Conservation (phyloP, 2,888 invertebrate species). For the Pterostichus madidus region DNA sequence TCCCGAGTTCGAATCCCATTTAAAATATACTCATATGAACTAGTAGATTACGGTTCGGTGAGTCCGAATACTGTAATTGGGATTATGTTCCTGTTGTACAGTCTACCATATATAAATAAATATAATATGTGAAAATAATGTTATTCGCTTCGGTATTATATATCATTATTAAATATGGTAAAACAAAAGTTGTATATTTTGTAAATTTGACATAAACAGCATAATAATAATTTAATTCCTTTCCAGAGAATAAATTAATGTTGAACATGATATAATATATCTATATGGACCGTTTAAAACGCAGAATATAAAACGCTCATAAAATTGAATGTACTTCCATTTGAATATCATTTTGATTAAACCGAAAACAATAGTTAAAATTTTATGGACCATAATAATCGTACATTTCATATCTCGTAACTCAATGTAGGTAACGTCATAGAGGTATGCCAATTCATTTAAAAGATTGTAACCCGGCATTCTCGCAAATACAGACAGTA, state of each 20-base stretch:
- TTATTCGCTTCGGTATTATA: no score
- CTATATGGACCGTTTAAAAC: conserved; percentile 26
- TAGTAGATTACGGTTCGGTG: no score
- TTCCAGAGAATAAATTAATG: conserved; percentile 26
- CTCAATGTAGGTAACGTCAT: conserved; percentile 23
- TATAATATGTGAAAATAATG: no score
- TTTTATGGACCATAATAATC: conserved; percentile 49
- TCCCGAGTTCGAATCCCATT: no score
- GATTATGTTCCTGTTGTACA: no score
- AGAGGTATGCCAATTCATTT: conserved; percentile 9
- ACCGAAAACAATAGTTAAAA: conserved; percentile 47
- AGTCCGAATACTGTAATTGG: no score
- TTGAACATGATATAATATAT: conserved; percentile 10
- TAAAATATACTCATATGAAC: no score
- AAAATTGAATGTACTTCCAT: conserved; percentile 51
- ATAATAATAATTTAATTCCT: conserved; percentile 20
- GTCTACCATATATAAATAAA: no score
- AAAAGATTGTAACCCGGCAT: conserved; percentile 3
- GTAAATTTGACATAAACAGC: conserved; percentile 13
- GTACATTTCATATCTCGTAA: conserved; percentile 45
- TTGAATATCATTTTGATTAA: conserved; percentile 52
- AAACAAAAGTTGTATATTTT: conserved; percentile 1
- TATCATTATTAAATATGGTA: not conserved
- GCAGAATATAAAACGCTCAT: conserved; percentile 27
- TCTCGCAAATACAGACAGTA: not conserved